Conservation (phyloP, 1,140 invertebrate genomes). For the Lordiphosa clarofinis region DNA sequence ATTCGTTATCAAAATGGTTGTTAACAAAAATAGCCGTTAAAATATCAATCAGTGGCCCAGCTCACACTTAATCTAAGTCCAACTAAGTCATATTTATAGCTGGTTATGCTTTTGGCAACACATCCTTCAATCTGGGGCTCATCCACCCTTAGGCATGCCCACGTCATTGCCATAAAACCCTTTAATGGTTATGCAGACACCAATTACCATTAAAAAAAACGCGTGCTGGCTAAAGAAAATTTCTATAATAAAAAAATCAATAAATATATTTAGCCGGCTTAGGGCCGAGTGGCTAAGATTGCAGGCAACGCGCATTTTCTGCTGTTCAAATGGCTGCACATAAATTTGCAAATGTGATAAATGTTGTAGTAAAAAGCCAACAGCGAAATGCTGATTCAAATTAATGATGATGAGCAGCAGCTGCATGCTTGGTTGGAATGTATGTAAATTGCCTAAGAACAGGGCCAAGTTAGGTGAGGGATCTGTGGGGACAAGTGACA, state of each 20-base stretch:
- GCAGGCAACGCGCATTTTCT: conserved; percentile 10
- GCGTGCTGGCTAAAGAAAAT: conserved; percentile 15
- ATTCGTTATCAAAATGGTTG: too few relatives aligned
- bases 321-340: conserved; percentile 41
- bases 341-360: conserved; percentile 75
- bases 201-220: conserved; percentile 51
- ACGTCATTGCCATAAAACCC: conserved; percentile 55
- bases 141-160: conserved; percentile 14
- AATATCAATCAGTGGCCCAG: conserved; percentile 49
- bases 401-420: conserved; percentile 70
- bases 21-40: too few relatives aligned
- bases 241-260: conserved; percentile 43
- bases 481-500: conserved; percentile 28
- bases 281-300: conserved; percentile 1
- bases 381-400: conserved; percentile 70
- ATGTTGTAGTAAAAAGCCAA: conserved; percentile 61
- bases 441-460: conserved; percentile 55
- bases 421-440: conserved; percentile 16
- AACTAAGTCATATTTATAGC: conserved; percentile 5
- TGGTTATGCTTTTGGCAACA: not conserved
- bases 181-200: conserved; percentile 47
- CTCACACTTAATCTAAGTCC: conserved; percentile 9
- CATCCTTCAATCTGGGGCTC: not conserved
- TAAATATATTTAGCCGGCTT: conserved; percentile 31
- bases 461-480: conserved; percentile 38